Evolutionary conservation across 1,140 invertebrate genomes (phyloP), one percentile per base, ranked within the genome.

Genomic region (Ceratoteleas bidentatus): DNA sequence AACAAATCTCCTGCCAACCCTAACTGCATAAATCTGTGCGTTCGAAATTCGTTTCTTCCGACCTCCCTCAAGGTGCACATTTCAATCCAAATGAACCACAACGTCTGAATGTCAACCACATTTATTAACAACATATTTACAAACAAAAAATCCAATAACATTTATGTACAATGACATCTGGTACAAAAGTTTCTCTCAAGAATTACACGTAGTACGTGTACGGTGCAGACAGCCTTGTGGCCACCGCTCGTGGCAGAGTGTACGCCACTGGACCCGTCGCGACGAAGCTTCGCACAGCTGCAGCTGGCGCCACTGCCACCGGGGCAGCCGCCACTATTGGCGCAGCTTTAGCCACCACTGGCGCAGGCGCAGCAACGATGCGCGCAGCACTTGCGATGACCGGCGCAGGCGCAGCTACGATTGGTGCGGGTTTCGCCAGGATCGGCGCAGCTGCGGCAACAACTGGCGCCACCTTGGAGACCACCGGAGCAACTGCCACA

Each of bases 241-340:
- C 86, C 36, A 87, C 85, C 13, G 86, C 85, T 52, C 84, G 57
- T 10, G 86, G 86, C 6, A 86, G 14, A 15, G 82, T 82, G 32
- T 78, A 74, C 7, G 80, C 57, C n/a, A 70, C 47, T n/a, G 58
- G 76, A 50, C 54, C 68, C n/a, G 72, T 16, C 0, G 84, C 56
- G 7, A 61, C 50, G 54, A 72, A 81, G 52, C 66, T 81, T 74
- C 52, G 54, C 0, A 81, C 40, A 11, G 60, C 65, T 52, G 60
- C 61, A 7, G 79, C 32, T 11, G 79, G 16, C 8, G 47, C 53
- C 6, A 64, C 24, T 24, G 68, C 58, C 70, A 73, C 52, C 36
- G 69, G 40, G 0, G 60, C 58, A 32, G 69, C 13, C 6, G 53
- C 47, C 36, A 66, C 34, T 15, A 66, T 9, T 53, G 61, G 34